phyloP scores from a whole-genome alignment of 1,140 invertebrate genomes.

The Ceratosolen fusciceps region DNA sequence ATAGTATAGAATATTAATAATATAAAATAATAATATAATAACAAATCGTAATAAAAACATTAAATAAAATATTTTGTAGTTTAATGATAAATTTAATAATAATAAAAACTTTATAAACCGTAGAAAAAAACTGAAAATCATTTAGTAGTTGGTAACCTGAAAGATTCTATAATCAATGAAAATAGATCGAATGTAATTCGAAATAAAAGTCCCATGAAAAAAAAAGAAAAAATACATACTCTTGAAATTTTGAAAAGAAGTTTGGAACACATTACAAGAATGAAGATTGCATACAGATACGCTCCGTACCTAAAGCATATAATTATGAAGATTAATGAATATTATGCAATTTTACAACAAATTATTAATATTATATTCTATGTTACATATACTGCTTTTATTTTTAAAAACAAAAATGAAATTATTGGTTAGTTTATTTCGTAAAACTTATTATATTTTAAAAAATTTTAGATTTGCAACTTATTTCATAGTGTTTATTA shows the following conservation, averaged over 20 bases:
- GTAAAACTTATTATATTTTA: too few relatives aligned
- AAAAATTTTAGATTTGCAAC: too few relatives aligned
- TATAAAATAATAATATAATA: too few relatives aligned
- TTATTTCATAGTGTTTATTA: too few relatives aligned
- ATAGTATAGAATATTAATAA: too few relatives aligned
- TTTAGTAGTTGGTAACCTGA: background rate
- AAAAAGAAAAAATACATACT: too few relatives aligned
- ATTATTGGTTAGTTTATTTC: slow-evolving; percentile 51
- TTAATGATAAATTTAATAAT: background rate
- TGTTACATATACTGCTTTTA: slow-evolving; percentile 58
- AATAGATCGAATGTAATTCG: background rate
- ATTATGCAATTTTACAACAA: slow-evolving; percentile 56
- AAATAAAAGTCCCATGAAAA: background rate
- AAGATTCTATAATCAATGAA: background rate
- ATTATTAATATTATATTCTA: slow-evolving; percentile 58
- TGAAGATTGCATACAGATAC: slow-evolving; percentile 14
- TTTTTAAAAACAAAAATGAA: slow-evolving; percentile 57
- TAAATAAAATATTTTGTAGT: background rate
- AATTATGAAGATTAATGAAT: slow-evolving; percentile 26
- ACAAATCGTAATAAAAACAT: too few relatives aligned
- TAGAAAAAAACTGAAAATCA: background rate
- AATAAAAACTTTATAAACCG: too few relatives aligned
- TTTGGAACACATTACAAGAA: slow-evolving; percentile 18
- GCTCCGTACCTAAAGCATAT: slow-evolving; percentile 44
- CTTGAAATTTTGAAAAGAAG: background rate